These are phyloP conservation scores for Aphelocoma coerulescens DNA, from an alignment of 2,113 vertebrate genomes.

Conservation along the genomic window DNA sequence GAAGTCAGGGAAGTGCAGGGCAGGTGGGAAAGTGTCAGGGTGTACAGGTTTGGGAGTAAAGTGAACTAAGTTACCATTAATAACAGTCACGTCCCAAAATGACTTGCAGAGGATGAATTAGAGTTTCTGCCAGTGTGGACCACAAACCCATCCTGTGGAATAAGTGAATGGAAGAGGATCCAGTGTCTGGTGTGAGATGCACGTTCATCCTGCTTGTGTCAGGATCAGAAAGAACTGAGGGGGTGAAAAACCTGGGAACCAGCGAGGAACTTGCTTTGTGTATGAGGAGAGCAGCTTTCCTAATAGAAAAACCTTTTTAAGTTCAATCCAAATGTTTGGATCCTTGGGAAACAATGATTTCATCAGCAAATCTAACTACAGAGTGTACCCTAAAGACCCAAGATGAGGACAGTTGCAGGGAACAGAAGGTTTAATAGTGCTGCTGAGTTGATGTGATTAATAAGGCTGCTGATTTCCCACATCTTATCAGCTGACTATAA, in stretches of 20 bases:
- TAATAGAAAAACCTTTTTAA: neutral
- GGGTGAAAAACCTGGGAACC: neutral
- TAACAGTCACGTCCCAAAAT: neutral
- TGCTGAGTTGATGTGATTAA: conserved; percentile 20
- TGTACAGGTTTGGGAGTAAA: neutral
- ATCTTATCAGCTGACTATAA: neutral
- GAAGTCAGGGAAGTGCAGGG: neutral
- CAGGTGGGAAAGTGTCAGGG: neutral
- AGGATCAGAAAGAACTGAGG: neutral
- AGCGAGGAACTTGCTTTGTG: neutral
- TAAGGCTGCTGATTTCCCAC: conserved; percentile 38
- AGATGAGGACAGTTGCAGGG: neutral
- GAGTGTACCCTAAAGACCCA: neutral
- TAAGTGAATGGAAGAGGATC: neutral
- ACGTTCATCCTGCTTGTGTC: accelerated
- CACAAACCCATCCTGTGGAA: neutral
- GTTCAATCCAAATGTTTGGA: neutral
- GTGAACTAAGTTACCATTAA: neutral
- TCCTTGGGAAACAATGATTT: neutral
- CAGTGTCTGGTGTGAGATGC: neutral
- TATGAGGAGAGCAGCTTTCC: neutral
- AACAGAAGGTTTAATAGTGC: neutral
- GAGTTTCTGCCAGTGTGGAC: neutral
- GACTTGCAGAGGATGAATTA: neutral
- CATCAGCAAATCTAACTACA: neutral